Evolutionary conservation across 2,113 vertebrate species (phyloP), one percentile per base, ranked within the genome.

Genomic region (Elephantulus edwardii): DNA sequence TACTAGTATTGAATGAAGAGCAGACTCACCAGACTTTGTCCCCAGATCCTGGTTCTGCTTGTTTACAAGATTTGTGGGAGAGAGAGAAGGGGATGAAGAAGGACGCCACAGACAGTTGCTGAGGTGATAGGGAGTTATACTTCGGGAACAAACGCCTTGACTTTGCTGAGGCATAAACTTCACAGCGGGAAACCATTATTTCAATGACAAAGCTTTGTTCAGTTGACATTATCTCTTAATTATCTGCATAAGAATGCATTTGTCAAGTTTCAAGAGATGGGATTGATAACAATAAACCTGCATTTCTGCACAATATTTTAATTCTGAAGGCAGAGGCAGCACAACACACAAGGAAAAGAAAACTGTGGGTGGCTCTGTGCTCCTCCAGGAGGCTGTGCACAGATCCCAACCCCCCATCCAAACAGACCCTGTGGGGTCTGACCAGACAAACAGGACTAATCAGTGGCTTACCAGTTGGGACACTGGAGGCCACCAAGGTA

Each of bases 211-310:
- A 86, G 94, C 93, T 96, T 93, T 94, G 94, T 96, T 93, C 94
- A 0, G n/a, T 92, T 95, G 94, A 94, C 93, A 91, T 94, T 93
- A 83, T 96, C 95, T 97, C 95, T 95, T 96, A 96, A 97, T 97
- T 96, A 96, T 93, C 93, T 92, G 91, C 91, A 76, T 93, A 72
- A 88, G 82, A 96, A 96, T 95, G 72, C 90, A 77, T 96, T 94
- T 96, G 94, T 96, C 96, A 95, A 88, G 92, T 95, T 95, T 89
- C 92, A n/a, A 17, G 82, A 95, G 95, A 94, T 94, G 85, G 93
- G 83, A 83, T 88, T 89, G 94, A 90, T 93, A 96, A 93, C 89
- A 89, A 75, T 71, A 94, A 95, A 71, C 84, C 91, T 89, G 88
- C 56, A 87, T 89, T 88, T 91, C 87, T 89, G 81, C 72, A 93